Evolutionary conservation across 2,888 invertebrate species (phyloP), one percentile per base, ranked within the genome.

Genomic region (Caenorhabditis wallacei): DNA sequence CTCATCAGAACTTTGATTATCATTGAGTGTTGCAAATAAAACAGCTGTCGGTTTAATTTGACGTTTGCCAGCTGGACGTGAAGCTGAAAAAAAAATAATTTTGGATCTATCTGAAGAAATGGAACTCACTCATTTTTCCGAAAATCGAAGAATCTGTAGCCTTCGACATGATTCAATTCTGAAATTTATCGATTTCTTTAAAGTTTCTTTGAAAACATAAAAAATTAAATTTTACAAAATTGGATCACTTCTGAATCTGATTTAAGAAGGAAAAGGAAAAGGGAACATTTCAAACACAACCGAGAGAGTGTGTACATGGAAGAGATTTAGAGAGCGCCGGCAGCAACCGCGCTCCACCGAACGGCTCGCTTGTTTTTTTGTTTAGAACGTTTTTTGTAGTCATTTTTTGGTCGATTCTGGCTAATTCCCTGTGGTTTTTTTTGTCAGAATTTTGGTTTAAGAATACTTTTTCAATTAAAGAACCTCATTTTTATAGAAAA

Each of bases 11-110:
- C 79, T 86, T n/a, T 75, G 66, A 11, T 80, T 56, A 18, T 84
- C 79, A 11, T 59, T 66, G 7, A 82, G 59, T 5, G 79, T 80
- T 11, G 70, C 82, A 13, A 63, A 85, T 22, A 87, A 57, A 46
- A 88, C 70, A 0, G 85, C 85, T 10, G 87, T 90, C 20, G 91
- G 90, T 78, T 92, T 91, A 40, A 92, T 88, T 71, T 89, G 88
- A 4, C 91, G 85, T 57, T 91, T 91, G 10, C 91, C 91, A 26
- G 91, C 90, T 0, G 85, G 90, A 8, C 91, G 87, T 20, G 71
- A 64, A 7, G 82, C 90, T 91, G 68, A 79, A 87, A 82, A 53
- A n/a, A 16, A 11, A 2, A 10, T n/a, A n/a, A n/a, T n/a, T n/a
- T n/a, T n/a, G n/a, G n/a, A n/a, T n/a, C n/a, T n/a, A n/a, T n/a